A percentile compares a stretch with the other conserved stretches of the same genome.
phyloP scores from a whole-genome alignment of 2,888 invertebrate species.

The Acheta domesticus region DNA sequence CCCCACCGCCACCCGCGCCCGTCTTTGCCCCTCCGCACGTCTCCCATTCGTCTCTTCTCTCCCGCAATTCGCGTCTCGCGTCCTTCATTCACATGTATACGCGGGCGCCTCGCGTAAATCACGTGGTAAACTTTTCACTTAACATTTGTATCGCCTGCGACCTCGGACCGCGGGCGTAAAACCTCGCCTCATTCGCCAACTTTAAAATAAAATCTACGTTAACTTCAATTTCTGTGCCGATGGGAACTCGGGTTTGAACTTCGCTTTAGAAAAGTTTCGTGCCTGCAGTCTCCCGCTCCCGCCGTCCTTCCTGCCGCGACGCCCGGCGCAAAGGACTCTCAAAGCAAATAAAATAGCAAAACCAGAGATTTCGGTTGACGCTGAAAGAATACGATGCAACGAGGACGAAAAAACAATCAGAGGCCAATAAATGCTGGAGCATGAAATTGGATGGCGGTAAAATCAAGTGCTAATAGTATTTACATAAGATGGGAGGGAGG shows the following conservation, averaged over 20 bases:
- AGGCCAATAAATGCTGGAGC: constrained; percentile 9
- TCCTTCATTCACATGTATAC: constrained; percentile 10
- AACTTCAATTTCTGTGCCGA: constrained; percentile 18
- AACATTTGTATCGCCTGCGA: background rate
- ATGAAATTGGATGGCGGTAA: constrained; percentile 9
- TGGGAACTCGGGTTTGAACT: background rate
- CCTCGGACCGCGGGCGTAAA: background rate
- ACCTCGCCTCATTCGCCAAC: background rate
- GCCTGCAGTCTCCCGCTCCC: background rate
- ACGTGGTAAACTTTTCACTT: constrained; percentile 18
- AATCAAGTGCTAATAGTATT: constrained; percentile 18
- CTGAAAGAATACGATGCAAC: background rate
- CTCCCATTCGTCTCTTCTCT: background rate
- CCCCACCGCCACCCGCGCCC: background rate
- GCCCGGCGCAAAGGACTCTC: background rate
- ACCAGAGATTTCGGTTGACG: background rate
- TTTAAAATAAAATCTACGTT: constrained; percentile 18
- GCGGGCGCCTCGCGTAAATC: background rate
- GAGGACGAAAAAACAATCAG: background rate
- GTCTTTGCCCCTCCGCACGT: background rate
- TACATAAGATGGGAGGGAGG: background rate
- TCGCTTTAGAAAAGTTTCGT: background rate
- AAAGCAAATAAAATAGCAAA: background rate
- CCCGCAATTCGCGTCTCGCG: background rate
- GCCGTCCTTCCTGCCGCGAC: too few relatives aligned